phyloP scores from a whole-genome alignment of 2,113 vertebrate species.

The Potamarius usumacintae region DNA sequence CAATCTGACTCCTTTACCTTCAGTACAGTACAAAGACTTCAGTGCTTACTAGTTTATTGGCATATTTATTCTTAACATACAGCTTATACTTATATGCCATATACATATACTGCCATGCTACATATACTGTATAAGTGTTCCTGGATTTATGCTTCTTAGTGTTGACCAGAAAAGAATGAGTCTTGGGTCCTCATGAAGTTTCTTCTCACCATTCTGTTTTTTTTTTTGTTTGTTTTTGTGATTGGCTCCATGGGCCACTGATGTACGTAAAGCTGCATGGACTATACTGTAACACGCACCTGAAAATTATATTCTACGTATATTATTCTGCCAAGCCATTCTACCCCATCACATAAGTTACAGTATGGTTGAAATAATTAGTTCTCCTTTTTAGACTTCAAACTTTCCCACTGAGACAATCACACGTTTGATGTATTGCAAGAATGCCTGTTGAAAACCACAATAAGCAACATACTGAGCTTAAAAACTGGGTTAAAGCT shows the following conservation, averaged over 20 bases:
- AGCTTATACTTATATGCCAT: background rate
- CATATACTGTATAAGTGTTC: background rate
- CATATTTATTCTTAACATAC: background rate
- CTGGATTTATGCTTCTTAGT: background rate
- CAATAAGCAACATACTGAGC: background rate
- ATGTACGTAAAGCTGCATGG: background rate
- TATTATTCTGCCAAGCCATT: background rate
- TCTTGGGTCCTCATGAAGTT: no score
- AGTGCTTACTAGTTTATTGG: background rate
- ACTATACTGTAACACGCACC: background rate
- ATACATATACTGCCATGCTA: background rate
- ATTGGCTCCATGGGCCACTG: background rate
- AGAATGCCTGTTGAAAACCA: conserved; percentile 9
- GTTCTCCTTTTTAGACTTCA: background rate
- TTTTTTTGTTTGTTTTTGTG: background rate
- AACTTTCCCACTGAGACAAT: background rate
- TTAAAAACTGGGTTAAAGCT: background rate
- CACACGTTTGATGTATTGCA: background rate
- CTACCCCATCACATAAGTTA: background rate
- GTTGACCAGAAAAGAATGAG: background rate
- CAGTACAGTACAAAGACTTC: background rate
- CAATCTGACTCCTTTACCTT: background rate
- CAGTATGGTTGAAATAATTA: background rate
- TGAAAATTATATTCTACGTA: background rate
- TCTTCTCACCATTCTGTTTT: background rate